A percentile compares a stretch with the other conserved stretches of the same genome.
Conservation (phyloP, 2,797 vertebrate species). For the Tapirus indicus region DNA sequence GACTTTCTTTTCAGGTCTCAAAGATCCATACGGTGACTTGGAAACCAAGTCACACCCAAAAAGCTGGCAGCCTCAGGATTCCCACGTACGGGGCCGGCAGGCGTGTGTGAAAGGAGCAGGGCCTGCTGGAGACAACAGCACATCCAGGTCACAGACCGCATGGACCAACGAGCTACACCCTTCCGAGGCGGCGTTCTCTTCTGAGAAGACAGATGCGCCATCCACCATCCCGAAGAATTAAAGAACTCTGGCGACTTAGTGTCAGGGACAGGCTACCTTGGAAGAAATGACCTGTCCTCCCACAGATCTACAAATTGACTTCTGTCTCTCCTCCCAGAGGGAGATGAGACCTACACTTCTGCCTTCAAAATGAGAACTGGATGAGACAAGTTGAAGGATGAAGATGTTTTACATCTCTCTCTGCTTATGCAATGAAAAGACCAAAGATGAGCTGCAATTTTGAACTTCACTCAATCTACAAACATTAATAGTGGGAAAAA, state of each 20-base stretch:
- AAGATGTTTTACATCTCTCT: background rate
- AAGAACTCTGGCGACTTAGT: background rate
- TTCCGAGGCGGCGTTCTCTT: too few species aligned
- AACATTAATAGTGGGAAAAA: background rate
- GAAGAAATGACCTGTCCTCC: background rate
- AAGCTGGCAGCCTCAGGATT: background rate
- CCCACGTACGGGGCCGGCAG: background rate
- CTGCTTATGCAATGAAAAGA: background rate
- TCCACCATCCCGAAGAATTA: background rate
- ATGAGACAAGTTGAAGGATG: constrained; percentile 4
- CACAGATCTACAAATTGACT: background rate
- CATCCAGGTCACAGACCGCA: background rate
- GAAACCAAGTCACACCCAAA: background rate
- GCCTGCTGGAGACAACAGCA: background rate
- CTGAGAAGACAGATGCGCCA: background rate
- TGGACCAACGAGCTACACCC: background rate
- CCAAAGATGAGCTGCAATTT: background rate
- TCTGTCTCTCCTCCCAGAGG: background rate
- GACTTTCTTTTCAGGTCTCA: background rate
- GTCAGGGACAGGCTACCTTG: background rate
- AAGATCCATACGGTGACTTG: background rate
- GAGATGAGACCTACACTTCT: background rate
- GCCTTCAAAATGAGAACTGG: background rate
- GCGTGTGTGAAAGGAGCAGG: background rate
- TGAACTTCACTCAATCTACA: background rate